phyloP scores from a whole-genome alignment of 1,140 invertebrate genomes.

The Arion vulgaris region DNA sequence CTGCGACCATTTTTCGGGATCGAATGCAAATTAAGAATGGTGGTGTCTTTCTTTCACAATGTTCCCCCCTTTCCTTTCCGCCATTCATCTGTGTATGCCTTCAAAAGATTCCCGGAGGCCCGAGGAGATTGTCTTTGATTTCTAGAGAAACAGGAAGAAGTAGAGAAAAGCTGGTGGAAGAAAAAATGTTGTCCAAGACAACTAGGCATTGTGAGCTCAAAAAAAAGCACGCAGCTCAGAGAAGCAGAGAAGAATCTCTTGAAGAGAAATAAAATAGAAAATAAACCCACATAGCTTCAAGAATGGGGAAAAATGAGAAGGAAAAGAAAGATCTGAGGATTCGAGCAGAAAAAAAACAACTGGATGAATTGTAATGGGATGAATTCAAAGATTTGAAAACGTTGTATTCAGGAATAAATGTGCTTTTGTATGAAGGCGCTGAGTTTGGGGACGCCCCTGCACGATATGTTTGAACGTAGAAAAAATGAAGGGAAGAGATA shows the following conservation, averaged over 20 bases:
- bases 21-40: conserved; percentile 1
- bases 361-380: conserved; percentile 3
- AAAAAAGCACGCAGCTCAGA: background rate
- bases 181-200: conserved; percentile 2
- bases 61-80: background rate
- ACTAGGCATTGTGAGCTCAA: conserved; percentile 5
- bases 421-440: background rate
- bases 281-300: background rate
- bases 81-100: background rate
- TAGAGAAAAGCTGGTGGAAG: background rate
- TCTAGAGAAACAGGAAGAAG: background rate
- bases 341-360: background rate
- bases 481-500: too few relatives aligned
- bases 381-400: conserved; percentile 17
- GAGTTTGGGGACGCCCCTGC: background rate
- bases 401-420: conserved; percentile 9
- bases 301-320: too few relatives aligned
- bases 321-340: background rate
- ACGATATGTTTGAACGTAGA: background rate
- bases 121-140: background rate
- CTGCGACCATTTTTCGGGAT: background rate
- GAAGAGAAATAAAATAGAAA: background rate
- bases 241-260: conserved; percentile 6
- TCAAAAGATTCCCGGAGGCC: conserved; percentile 12
- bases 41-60: background rate